Conservation (phyloP, 2,888 invertebrate genomes). For the Uloborus plumipes region DNA sequence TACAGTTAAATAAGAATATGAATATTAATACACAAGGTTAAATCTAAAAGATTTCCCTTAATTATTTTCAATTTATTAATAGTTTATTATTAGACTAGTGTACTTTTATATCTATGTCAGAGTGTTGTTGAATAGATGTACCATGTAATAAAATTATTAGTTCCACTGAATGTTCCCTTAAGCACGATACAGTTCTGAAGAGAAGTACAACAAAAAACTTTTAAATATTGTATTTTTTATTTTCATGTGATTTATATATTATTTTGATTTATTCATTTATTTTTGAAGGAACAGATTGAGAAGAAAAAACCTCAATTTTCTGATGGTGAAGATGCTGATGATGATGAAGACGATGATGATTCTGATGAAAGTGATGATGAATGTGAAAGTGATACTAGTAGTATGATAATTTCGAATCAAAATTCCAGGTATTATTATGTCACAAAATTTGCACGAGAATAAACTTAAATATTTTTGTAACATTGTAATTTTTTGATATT, state of each 20-base stretch:
- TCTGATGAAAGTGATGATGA: conserved; percentile 67
- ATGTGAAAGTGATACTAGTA: conserved; percentile 64
- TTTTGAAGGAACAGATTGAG: conserved; percentile 61
- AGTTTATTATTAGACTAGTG: no score
- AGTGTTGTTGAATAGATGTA: no score
- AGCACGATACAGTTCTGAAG: neutral
- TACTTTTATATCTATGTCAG: no score
- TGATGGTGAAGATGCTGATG: conserved; percentile 71
- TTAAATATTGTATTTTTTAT: neutral
- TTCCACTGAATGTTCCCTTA: neutral
- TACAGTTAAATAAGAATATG: no score
- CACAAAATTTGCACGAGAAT: neutral
- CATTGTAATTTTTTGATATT: no score
- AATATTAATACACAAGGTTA: no score
- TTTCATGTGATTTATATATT: neutral
- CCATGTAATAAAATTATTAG: no score
- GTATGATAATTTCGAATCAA: conserved; percentile 48
- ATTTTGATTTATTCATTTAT: neutral
- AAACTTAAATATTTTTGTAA: neutral
- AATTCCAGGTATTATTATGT: conserved; percentile 21
- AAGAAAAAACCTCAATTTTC: conserved; percentile 66
- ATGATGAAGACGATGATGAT: conserved; percentile 70
- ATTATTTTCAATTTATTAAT: no score
- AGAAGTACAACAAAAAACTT: neutral
- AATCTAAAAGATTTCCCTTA: no score